Evolutionary conservation across 2,888 invertebrate species (phyloP).

Genomic region (Sinodicranocentrus sp.): DNA sequence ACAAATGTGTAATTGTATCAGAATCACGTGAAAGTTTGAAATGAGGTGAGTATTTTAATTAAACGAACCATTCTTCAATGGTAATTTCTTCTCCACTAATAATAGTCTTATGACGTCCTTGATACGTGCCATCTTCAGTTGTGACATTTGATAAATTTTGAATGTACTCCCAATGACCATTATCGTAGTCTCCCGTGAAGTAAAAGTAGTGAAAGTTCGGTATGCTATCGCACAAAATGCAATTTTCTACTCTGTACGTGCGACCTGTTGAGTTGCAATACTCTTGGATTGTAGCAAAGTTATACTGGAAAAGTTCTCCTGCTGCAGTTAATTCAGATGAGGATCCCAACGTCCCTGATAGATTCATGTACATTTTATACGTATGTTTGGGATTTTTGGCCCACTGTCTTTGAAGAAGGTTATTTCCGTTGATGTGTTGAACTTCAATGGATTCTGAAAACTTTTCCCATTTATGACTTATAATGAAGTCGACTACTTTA

Average conservation of each 20-base stretch:
- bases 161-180: constrained; percentile 73
- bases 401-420: constrained; percentile 65
- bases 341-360: constrained; percentile 66
- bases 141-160: constrained; percentile 7
- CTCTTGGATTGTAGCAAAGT: constrained; percentile 72
- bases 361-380: constrained; percentile 69
- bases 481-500: constrained; percentile 68
- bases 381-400: constrained; percentile 63
- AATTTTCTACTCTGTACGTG: constrained; percentile 73
- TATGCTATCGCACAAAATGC: constrained; percentile 12
- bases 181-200: constrained; percentile 73
- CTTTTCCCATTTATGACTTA: constrained; percentile 66
- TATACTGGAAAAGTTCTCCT: constrained; percentile 69
- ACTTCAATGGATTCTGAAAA: constrained; percentile 70
- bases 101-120: constrained; percentile 52
- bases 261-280: constrained; percentile 53
- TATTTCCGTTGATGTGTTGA: constrained; percentile 72
- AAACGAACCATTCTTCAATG: constrained; percentile 62
- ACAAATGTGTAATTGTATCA: not conserved
- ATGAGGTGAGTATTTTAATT: not conserved
- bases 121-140: constrained; percentile 64
- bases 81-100: constrained; percentile 66
- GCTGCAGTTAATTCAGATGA: constrained; percentile 72
- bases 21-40: no score
- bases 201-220: constrained; percentile 69